phyloP scores from a whole-genome alignment of 2,797 vertebrate species.

The Anabacerthia variegaticeps region DNA sequence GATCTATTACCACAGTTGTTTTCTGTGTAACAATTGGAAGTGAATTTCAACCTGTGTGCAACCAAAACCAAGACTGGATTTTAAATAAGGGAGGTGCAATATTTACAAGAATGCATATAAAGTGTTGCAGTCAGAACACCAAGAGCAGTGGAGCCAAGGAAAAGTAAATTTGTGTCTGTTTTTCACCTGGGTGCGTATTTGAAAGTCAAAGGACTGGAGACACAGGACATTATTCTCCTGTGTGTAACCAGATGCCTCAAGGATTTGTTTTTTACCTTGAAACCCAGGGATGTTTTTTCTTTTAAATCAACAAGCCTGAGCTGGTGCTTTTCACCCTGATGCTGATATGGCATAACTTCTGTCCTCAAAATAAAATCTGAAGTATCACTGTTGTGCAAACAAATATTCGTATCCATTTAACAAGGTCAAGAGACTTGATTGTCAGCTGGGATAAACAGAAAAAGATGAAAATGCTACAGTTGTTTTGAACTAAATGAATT shows the following conservation, averaged over 20 bases:
- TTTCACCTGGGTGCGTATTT: not conserved
- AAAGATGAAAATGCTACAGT: not conserved
- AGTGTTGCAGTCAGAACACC: not conserved
- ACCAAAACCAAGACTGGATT: not conserved
- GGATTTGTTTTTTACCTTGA: not conserved
- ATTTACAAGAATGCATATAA: not conserved
- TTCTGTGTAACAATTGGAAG: not conserved
- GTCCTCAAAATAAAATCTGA: not conserved
- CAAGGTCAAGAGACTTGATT: not conserved
- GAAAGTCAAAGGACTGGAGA: not conserved
- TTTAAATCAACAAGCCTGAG: not conserved
- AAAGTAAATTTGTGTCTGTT: not conserved
- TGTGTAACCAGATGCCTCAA: not conserved
- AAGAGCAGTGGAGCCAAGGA: not conserved
- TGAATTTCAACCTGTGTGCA: not conserved
- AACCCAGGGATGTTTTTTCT: not conserved
- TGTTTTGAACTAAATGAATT: not conserved
- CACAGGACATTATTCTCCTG: not conserved
- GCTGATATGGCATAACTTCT: not conserved
- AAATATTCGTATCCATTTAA: not conserved
- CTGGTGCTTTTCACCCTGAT: not conserved
- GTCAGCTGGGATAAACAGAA: not conserved
- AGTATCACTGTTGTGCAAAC: not conserved
- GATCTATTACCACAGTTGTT: not conserved
- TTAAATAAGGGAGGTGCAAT: not conserved